Base-by-base conservation (phyloP, 2,113 vertebrate species). In the Patagioenas fasciata region DNA sequence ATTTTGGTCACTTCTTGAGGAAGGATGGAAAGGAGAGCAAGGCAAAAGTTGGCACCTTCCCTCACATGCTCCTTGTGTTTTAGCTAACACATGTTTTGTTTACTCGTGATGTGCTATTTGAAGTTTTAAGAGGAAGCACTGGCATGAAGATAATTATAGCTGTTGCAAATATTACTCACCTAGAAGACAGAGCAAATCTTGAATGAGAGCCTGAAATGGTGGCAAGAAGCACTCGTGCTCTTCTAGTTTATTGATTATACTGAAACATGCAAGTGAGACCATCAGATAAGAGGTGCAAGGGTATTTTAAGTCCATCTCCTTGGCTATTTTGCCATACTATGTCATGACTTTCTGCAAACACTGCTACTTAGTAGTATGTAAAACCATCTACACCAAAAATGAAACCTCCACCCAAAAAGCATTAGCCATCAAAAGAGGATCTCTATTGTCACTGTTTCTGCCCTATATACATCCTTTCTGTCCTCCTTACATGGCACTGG, bases 151-250 rank as follows among this genome's bases (percentile, higher is more conserved):
- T 70, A 88, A 71, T 93, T 74, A 89, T 64, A 70, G 6, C 32
- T 82, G 23, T 12, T 74, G 61, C 23, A 87, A 89, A 14, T 54
- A 44, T 42, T 53, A 79, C 97, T 98, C 97, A 99, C 99, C 98
- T 62, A 99, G 97, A 77, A 98, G 95, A 64, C 96, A 75, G 58
- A 99, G 98, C 42, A 99, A 95, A 11, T 98, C 98, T 65, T 97
- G 95, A 57, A 98, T 93, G 81, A 99, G 98, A 61, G 96, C 97
- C 48, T 98, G 98, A 97, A 99, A 99, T 2, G 98, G 98, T 10
- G 98, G 98, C 62, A 99, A 99, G 96, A 99, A 99, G 85, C 98
- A 97, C 5, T 99, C 98, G 0, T 99, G 98, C 91, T 99, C 99
- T 98, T 98, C 98, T 80, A 99, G 94, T 88, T 98, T 99, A 84